Evolutionary conservation across 2,888 invertebrate genomes (phyloP), one percentile per base, ranked within the genome.

Genomic region (Melangyna quadrimaculata): DNA sequence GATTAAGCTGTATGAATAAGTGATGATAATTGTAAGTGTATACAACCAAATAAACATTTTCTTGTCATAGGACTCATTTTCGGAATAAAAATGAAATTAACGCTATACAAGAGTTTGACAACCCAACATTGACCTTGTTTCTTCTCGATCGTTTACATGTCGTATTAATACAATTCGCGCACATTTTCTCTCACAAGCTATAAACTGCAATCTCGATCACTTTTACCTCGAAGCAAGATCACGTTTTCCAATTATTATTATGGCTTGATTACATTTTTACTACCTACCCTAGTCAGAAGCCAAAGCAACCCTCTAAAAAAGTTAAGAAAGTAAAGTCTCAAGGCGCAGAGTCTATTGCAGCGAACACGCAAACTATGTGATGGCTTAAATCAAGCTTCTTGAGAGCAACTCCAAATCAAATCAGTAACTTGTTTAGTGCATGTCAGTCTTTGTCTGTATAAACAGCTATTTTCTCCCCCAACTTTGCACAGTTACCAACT

Each of bases 251-350:
- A 59, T 63, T 65, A 45, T 32, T 10, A 63, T 43, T 43, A 51
- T 67, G 35, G 53, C 51, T 37, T 53, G 65, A 79, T 61, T 17
- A 45, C 53, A 67, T 75, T 75, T n/a, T 75, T 40, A 37, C 12
- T 17, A 27, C 67, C 35, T 45, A 29, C 43, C 43, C 59, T n/a
- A 29, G 12, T 29, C 29, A 17, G 43, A 27, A 24, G 9, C 22
- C 32, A 69, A 37, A 73, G 55, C 40, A 65, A 72, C 67, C 59
- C 78, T 59, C 59, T 57, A 67, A 72, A 72, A 48, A 48, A 69
- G 72, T 63, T 63, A 43, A 43, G 45, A 78, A 70, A 73, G 40
- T 59, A 27, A 27, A 40, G 24, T 4, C 57, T 35, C 9, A n/a
- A n/a, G n/a, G n/a, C n/a, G n/a, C 32, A 9, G n/a, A 4, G 1